These are phyloP conservation scores for Cromileptes altivelis DNA, from an alignment of 2,113 vertebrate species.

Conservation along the genomic window DNA sequence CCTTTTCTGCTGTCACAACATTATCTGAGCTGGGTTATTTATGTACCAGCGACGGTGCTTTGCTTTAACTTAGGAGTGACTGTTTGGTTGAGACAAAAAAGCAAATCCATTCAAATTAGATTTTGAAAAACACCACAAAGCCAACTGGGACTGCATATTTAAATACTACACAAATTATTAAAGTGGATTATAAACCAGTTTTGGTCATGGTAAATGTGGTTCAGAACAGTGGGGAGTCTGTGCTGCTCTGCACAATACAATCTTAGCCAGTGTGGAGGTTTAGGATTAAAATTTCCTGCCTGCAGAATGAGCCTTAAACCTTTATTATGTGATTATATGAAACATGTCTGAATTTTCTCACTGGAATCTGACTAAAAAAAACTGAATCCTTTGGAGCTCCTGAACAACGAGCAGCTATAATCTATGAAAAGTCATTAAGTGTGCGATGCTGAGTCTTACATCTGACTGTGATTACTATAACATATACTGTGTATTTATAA, in stretches of 20 bases:
- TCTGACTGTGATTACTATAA: not conserved
- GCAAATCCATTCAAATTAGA: not conserved
- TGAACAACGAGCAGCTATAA: not conserved
- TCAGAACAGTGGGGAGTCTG: not conserved
- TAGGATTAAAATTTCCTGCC: not conserved
- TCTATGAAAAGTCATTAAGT: slow-evolving; percentile 12
- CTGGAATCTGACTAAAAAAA: not conserved
- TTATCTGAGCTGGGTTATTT: slow-evolving; percentile 8
- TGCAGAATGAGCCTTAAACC: not conserved
- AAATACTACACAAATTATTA: too few relatives aligned
- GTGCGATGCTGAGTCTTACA: not conserved
- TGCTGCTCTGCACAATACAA: not conserved
- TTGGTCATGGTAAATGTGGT: not conserved
- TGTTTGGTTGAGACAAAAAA: not conserved
- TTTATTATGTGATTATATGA: not conserved
- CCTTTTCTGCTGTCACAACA: slow-evolving; percentile 40
- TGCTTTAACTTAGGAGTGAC: too few relatives aligned
- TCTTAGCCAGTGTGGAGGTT: not conserved
- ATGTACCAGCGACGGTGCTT: not conserved
- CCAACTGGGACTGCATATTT: not conserved
- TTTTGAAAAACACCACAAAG: not conserved
- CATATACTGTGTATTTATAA: not conserved
- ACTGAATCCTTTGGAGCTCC: not conserved
- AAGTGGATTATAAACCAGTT: too few relatives aligned
- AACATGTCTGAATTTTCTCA: not conserved